Percentiles rank a stretch among this genome's conserved stretches.
These are phyloP conservation scores for Drosophila rhopaloa DNA, from an alignment of 1,140 invertebrate species.

Conservation along the genomic window DNA sequence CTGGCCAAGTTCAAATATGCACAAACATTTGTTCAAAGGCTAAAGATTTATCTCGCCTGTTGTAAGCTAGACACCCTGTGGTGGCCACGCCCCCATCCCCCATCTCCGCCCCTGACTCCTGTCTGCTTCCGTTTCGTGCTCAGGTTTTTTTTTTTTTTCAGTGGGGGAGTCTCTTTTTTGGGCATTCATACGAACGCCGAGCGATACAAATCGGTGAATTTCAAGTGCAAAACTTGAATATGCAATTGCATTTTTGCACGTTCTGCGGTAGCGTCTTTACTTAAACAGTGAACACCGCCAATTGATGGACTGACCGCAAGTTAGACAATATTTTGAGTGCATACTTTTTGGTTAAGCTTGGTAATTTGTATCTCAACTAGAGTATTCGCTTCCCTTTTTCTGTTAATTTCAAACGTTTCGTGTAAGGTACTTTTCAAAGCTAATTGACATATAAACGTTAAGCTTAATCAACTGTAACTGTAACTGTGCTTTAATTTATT, in stretches of 20 bases:
- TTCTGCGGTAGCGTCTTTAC: slow-evolving; percentile 26
- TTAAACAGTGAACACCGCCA: slow-evolving; percentile 30
- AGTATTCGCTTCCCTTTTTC: slow-evolving; percentile 17
- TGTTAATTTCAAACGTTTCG: slow-evolving; percentile 43
- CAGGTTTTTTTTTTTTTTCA: slow-evolving; percentile 4
- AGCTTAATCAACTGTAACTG: too few species aligned
- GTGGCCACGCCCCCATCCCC: slow-evolving; percentile 39
- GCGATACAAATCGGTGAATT: slow-evolving; percentile 79
- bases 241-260: slow-evolving; percentile 75
- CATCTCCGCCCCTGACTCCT: slow-evolving; percentile 7
- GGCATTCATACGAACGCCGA: slow-evolving; percentile 67
- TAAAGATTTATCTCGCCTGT: slow-evolving; percentile 77
- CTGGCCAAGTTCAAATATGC: slow-evolving; percentile 77
- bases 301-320: slow-evolving; percentile 19
- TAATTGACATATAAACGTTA: background rate
- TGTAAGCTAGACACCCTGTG: slow-evolving; percentile 76
- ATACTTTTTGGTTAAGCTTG: slow-evolving; percentile 11
- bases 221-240: slow-evolving; percentile 82
- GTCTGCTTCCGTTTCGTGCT: slow-evolving; percentile 68
- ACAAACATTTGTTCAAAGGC: slow-evolving; percentile 81
- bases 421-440: background rate
- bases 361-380: slow-evolving; percentile 64
- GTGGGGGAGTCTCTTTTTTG: slow-evolving; percentile 35
- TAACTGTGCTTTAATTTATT: too few species aligned
- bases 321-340: background rate